Base-by-base conservation (phyloP, 2,888 invertebrate genomes). In the Sinopyrophorus schimmeli region DNA sequence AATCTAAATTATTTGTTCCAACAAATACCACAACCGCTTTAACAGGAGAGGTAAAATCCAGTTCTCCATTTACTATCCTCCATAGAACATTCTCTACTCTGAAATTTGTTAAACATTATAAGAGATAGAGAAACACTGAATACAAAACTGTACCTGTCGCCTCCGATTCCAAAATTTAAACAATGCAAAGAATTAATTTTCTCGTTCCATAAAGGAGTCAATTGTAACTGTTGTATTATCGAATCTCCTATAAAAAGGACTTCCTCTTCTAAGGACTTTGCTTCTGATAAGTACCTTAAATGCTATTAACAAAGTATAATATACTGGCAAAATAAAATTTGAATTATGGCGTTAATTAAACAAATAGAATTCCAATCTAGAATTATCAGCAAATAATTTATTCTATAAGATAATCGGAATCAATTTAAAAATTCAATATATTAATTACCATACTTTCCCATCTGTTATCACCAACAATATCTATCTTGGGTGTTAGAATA, bases 241-340 rank as follows among this genome's bases (percentile, higher is more conserved):
- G 83, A 83, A 68, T 86, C 86, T 2, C 86, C 86, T 41, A 86
- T 77, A 58, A 86, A 82, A 4, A 86, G 68, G 4, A 86, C 81
- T 61, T 86, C 86, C 73, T 81, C 64, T 78, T 80, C 54, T 76
- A 77, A 66, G 75, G 80, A 81, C 64, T 79, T 78, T 1, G 83
- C 78, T 63, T 83, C 80, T 12, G 74, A 66, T 3, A 83, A 74
- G 68, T 81, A 84, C 47, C 81, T 72, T 21, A 79, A 75, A 63
- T 85, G 85, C 85, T 85, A 68, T 16, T 10, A 7, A 27, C n/a
- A n/a, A 74, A 71, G 47, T 57, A 53, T 12, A 40, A 44, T 18
- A n/a, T n/a, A n/a, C n/a, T n/a, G n/a, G n/a, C n/a, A 17, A 15
- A 10, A 34, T 15, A 28, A 15, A 12, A 12, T 14, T 15, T 10